These are phyloP conservation scores for Pollachius pollachius DNA, from an alignment of 2,113 vertebrate species.

Conservation along the genomic window DNA sequence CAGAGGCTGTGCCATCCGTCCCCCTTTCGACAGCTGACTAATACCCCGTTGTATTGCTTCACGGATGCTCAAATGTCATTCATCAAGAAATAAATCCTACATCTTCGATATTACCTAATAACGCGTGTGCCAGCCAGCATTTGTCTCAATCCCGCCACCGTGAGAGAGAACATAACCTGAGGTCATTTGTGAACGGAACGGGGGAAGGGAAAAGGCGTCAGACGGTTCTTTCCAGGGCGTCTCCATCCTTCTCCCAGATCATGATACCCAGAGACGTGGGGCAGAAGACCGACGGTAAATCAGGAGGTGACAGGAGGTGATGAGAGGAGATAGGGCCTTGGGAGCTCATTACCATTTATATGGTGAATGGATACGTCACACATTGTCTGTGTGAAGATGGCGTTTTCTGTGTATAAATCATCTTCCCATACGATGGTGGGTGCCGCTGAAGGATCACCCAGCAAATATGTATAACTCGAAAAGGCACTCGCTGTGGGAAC, in stretches of 20 bases:
- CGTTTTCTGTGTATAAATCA: constrained; percentile 59
- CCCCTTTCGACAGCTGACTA: too few relatives aligned
- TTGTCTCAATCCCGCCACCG: too few relatives aligned
- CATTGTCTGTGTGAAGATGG: constrained; percentile 52
- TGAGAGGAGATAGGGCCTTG: constrained; percentile 50
- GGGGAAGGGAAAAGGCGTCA: constrained; percentile 14
- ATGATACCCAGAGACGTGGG: constrained; percentile 23
- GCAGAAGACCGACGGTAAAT: constrained; percentile 57
- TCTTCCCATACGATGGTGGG: constrained; percentile 33
- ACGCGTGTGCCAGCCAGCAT: too few relatives aligned
- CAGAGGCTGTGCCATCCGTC: too few relatives aligned
- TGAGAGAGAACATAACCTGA: too few relatives aligned
- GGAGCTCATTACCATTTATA: constrained; percentile 71
- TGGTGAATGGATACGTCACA: constrained; percentile 58
- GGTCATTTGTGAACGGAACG: constrained; percentile 19
- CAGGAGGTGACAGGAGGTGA: constrained; percentile 45
- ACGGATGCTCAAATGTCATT: too few relatives aligned
- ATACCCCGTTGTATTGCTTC: too few relatives aligned
- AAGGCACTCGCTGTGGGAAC: too few relatives aligned
- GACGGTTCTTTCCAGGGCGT: too few relatives aligned
- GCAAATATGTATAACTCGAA: not conserved
- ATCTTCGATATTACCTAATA: too few relatives aligned
- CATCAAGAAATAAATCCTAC: too few relatives aligned
- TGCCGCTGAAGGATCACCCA: constrained; percentile 44
- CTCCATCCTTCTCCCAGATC: constrained; percentile 13